phyloP scores from a whole-genome alignment of 2,888 invertebrate species.

The Brachyptera putata region DNA sequence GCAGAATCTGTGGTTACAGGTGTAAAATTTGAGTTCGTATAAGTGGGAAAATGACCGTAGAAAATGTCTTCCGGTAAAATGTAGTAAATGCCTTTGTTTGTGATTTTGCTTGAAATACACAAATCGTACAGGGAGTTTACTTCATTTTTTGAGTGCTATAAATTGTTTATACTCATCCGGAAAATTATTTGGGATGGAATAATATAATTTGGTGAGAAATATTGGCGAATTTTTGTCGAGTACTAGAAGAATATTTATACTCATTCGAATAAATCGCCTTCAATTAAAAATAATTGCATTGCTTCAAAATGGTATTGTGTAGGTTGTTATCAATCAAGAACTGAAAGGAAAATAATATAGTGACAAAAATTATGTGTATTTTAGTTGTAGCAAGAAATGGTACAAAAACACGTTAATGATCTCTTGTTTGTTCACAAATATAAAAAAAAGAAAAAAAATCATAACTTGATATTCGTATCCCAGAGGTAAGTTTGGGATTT shows the following conservation, averaged over 20 bases:
- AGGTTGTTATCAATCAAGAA: too few species aligned
- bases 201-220: background rate
- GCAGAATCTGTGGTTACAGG: background rate
- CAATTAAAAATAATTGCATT: background rate
- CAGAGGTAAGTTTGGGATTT: too few species aligned
- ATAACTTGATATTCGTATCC: too few species aligned
- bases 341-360: too few species aligned
- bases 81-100: background rate
- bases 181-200: background rate
- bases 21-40: background rate
- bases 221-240: background rate
- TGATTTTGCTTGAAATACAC: background rate
- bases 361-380: too few species aligned
- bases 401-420: too few species aligned
- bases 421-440: too few species aligned
- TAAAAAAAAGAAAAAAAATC: too few species aligned
- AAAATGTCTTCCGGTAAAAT: background rate
- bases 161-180: slow-evolving; percentile 12
- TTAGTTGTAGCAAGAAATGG: too few species aligned
- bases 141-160: slow-evolving; percentile 3
- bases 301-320: background rate
- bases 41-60: too few species aligned
- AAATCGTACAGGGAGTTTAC: background rate
- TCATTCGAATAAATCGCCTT: background rate
- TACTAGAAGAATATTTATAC: slow-evolving; percentile 7